phyloP scores from a whole-genome alignment of 2,797 vertebrate species.

The Clarias platycephalus region DNA sequence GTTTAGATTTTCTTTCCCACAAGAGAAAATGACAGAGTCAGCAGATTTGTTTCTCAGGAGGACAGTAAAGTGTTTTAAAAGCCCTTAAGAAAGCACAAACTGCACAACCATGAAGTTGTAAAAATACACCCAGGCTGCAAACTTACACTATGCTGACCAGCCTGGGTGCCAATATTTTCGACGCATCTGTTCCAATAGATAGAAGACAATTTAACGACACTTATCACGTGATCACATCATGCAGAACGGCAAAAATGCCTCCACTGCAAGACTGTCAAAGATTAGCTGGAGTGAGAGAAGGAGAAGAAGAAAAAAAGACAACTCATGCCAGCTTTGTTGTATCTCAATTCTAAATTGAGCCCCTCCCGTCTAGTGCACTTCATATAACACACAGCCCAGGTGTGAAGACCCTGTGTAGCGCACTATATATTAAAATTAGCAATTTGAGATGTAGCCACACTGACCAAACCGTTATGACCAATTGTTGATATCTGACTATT shows the following conservation, averaged over 20 bases:
- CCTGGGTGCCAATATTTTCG: not conserved
- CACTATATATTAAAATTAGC: not conserved
- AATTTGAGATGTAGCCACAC: not conserved
- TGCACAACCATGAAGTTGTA: conserved; percentile 12
- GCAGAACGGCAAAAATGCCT: not conserved
- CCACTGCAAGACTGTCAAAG: not conserved
- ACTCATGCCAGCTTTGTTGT: not conserved
- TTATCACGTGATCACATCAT: not conserved
- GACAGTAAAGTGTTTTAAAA: conserved; percentile 43
- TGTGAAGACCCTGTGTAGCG: not conserved
- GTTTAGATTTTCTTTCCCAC: conserved; percentile 31
- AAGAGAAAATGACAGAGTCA: conserved; percentile 7
- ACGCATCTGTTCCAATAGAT: conserved; percentile 1
- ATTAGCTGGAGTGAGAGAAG: not conserved
- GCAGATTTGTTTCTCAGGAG: conserved; percentile 13
- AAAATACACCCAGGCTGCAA: not conserved
- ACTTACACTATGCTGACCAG: not conserved
- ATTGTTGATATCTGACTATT: conserved; percentile 18
- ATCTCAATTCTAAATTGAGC: not conserved
- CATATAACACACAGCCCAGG: not conserved
- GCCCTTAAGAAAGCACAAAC: conserved; percentile 27
- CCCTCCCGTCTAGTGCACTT: not conserved
- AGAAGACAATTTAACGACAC: not conserved
- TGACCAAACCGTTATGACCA: not conserved
- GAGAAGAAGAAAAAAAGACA: too few relatives aligned